Conservation (phyloP, 1,140 invertebrate species). For the Conus betulinus region DNA sequence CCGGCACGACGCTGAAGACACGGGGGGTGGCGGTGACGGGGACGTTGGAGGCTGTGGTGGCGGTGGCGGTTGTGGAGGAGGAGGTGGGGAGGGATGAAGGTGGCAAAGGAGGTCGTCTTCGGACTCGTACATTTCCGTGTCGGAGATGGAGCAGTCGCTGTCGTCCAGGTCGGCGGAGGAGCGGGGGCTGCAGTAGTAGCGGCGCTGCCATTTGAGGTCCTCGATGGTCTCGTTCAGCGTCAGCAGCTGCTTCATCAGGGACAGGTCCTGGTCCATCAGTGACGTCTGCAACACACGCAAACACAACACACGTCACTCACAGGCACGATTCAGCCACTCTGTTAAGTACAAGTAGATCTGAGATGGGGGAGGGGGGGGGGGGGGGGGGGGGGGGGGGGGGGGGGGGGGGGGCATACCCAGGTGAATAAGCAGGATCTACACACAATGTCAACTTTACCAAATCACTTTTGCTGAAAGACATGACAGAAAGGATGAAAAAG, state of each 20-base stretch:
- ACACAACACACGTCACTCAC: background rate
- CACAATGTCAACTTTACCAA: too few species aligned
- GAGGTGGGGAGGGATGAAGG: constrained; percentile 14
- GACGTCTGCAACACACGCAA: constrained; percentile 61
- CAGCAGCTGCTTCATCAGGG: constrained; percentile 69
- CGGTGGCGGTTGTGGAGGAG: constrained; percentile 21
- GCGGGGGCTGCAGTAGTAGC: constrained; percentile 57
- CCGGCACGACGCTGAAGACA: background rate
- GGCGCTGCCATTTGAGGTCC: constrained; percentile 67
- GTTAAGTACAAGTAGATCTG: too few species aligned
- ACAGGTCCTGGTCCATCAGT: constrained; percentile 70
- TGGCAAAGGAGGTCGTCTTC: constrained; percentile 49
- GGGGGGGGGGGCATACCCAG: too few species aligned
- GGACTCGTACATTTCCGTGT: constrained; percentile 63
- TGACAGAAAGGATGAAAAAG: background rate
- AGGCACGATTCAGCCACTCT: background rate
- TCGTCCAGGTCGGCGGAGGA: constrained; percentile 53
- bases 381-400: too few species aligned
- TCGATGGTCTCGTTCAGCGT: constrained; percentile 71
- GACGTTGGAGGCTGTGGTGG: background rate
- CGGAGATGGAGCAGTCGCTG: constrained; percentile 57
- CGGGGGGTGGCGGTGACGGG: background rate
- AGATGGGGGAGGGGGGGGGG: too few species aligned
- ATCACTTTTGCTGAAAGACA: background rate
- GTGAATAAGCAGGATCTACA: too few species aligned